phyloP scores from a whole-genome alignment of 2,797 vertebrate species.

The Prunella strophiata region DNA sequence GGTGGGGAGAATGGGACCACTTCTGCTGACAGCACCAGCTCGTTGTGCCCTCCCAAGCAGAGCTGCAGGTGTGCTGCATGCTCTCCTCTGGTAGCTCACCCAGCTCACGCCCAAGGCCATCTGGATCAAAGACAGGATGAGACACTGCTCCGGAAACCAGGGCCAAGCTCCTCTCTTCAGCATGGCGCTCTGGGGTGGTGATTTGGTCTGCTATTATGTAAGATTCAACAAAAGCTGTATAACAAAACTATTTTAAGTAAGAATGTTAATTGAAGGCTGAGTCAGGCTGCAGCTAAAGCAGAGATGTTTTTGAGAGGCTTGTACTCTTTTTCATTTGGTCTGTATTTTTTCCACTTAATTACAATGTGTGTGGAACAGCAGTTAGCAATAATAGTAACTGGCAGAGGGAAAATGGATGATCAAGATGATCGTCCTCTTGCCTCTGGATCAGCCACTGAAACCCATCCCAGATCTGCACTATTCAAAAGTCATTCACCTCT shows the following conservation, averaged over 20 bases:
- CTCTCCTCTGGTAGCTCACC: not conserved
- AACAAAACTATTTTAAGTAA: constrained; percentile 65
- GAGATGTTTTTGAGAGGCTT: constrained; percentile 54
- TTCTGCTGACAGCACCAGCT: not conserved
- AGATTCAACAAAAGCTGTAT: constrained; percentile 55
- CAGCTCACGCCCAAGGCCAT: not conserved
- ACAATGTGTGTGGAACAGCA: constrained; percentile 34
- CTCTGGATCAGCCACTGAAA: constrained; percentile 2
- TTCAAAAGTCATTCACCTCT: not conserved
- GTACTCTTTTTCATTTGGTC: constrained; percentile 58
- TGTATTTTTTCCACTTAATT: constrained; percentile 63
- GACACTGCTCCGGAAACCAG: not conserved
- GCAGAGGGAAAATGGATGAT: constrained; percentile 30
- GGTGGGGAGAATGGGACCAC: not conserved
- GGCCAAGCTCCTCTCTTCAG: not conserved
- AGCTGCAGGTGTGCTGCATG: not conserved
- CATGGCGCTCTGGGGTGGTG: not conserved
- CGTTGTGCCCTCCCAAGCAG: not conserved
- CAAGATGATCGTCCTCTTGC: not conserved
- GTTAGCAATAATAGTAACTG: constrained; percentile 51
- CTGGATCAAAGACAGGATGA: not conserved
- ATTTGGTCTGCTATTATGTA: constrained; percentile 47
- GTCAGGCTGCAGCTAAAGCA: constrained; percentile 57
- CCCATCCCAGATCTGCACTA: not conserved
- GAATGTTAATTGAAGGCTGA: constrained; percentile 70